Evolutionary conservation across 2,113 vertebrate genomes (phyloP), one percentile per base, ranked within the genome.

Genomic region (Lepisosteus oculatus): DNA sequence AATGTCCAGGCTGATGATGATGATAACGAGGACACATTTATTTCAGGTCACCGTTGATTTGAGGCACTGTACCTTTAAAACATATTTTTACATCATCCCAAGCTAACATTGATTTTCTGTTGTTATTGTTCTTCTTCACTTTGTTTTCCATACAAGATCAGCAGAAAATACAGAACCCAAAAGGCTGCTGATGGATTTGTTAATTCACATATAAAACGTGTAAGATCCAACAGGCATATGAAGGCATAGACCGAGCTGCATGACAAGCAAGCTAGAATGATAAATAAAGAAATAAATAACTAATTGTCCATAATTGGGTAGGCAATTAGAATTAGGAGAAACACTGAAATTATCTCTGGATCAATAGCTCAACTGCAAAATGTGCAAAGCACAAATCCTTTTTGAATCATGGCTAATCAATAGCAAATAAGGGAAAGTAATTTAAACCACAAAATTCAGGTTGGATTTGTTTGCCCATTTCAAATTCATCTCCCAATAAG

Each of bases 41-140:
- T 29, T 29, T 29, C 29, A 29, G 29, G 29, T 29, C 29, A 29
- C 29, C 29, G 29, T 43, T 61, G 17, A 63, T n/a, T 43, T 41
- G 6, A 59, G 57, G 61, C 81, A 45, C 84, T 85, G 82, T 65
- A 77, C 79, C 86, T 89, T 88, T 85, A 79, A 84, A 75, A 72
- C 55, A 63, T 73, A 64, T 76, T 72, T 70, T 74, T 76, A 73
- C 78, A 68, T 71, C 72, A 61, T 85, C 79, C 76, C 81, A 72
- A 55, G 77, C 83, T 71, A 43, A 74, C 86, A 90, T 90, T 91
- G 90, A 92, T 92, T 92, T 90, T 83, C 91, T 90, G 90, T 92
- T 90, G 5, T 51, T 90, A 89, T 87, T 83, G 82, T 84, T 77
- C 56, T 56, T 29, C 29, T 29, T 29, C 29, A 29, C 29, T 29